Evolutionary conservation across 1,140 invertebrate species (phyloP).

Genomic region (Drosophila auraria): DNA sequence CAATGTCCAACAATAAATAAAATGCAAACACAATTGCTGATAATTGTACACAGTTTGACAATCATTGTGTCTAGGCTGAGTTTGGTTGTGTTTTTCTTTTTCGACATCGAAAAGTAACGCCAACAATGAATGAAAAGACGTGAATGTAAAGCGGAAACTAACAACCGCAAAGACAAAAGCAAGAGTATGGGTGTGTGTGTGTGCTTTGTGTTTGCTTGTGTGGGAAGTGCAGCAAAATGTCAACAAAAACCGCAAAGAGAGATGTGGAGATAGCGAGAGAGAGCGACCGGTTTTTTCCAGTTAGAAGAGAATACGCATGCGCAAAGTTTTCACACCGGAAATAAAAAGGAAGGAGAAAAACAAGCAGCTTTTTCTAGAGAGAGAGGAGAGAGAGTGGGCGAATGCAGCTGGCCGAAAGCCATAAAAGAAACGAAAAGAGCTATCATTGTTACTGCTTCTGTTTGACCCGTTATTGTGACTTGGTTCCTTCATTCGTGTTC

Average conservation of each 20-base stretch:
- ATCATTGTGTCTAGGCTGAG: conserved; percentile 5
- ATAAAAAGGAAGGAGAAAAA: conserved; percentile 30
- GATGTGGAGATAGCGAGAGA: conserved; percentile 20
- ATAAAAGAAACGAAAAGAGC: conserved; percentile 43
- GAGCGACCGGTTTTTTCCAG: conserved; percentile 45
- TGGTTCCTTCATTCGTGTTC: conserved; percentile 28
- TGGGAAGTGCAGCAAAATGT: conserved; percentile 63
- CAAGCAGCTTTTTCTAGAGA: not conserved
- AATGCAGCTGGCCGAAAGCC: conserved; percentile 36
- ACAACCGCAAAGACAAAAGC: conserved; percentile 21
- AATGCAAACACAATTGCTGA: conserved; percentile 27
- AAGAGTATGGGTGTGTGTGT: not conserved
- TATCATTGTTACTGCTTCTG: conserved; percentile 40
- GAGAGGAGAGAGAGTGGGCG: conserved; percentile 18
- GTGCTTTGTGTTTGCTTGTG: not conserved
- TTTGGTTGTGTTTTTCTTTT: not conserved
- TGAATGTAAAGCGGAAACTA: conserved; percentile 48
- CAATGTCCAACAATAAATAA: conserved; percentile 13
- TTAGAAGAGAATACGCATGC: conserved; percentile 50
- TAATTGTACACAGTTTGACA: conserved; percentile 23
- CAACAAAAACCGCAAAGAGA: conserved; percentile 56
- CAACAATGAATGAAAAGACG: conserved; percentile 59
- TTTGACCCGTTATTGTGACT: conserved; percentile 49
- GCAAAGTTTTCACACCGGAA: conserved; percentile 50
- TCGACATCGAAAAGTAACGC: conserved; percentile 27